Conservation (phyloP, 2,113 vertebrate genomes). For the Ammodytes dubius region DNA sequence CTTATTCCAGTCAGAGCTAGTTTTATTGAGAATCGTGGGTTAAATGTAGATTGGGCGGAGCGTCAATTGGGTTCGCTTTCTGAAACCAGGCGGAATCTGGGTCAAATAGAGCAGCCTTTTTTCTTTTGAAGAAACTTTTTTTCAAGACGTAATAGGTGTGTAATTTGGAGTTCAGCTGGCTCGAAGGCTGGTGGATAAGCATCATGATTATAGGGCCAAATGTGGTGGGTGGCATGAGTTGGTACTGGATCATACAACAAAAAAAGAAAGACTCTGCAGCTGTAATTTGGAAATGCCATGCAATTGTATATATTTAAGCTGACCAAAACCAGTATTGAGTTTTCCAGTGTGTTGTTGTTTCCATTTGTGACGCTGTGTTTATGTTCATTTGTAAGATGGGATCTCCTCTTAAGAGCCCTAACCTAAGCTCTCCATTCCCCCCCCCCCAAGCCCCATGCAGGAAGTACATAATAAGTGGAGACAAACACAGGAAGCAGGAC, state of each 20-base stretch:
- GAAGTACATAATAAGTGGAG: constrained; percentile 83
- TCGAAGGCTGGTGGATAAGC: constrained; percentile 36
- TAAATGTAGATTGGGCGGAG: constrained; percentile 29
- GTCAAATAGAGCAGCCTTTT: constrained; percentile 48
- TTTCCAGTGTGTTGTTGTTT: constrained; percentile 32
- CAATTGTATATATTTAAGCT: not conserved
- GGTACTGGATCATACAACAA: not conserved
- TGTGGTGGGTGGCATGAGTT: constrained; percentile 9
- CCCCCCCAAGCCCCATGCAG: constrained; percentile 58
- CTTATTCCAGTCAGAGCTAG: constrained; percentile 20
- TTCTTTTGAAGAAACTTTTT: constrained; percentile 21
- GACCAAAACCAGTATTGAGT: not conserved
- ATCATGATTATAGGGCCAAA: constrained; percentile 42
- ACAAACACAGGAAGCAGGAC: constrained; percentile 89
- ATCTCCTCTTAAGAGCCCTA: constrained; percentile 8
- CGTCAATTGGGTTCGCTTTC: not conserved
- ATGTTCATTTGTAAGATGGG: constrained; percentile 22
- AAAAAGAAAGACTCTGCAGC: constrained; percentile 7
- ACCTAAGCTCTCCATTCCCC: constrained; percentile 17
- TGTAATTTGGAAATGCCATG: not conserved
- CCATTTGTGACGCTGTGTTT: constrained; percentile 35
- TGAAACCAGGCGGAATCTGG: constrained; percentile 48
- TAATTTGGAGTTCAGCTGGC: constrained; percentile 41
- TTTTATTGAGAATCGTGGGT: constrained; percentile 21
- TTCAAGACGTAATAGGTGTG: constrained; percentile 23